Evolutionary conservation across 2,113 vertebrate species (phyloP).

Genomic region (Scartelaos histophorus): DNA sequence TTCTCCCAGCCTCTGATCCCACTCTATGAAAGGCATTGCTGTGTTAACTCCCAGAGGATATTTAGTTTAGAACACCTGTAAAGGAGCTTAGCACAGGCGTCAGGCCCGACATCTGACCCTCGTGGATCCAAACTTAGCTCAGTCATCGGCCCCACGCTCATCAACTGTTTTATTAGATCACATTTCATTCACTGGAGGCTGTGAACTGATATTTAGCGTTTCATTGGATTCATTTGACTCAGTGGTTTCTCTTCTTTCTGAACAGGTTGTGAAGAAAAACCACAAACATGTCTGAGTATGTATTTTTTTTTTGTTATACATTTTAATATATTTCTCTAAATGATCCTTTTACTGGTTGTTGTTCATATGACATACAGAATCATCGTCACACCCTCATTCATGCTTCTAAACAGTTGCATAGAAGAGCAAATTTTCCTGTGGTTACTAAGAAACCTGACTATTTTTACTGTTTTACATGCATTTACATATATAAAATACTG

Average conservation of each 20-base stretch:
- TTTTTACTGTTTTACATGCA: neutral
- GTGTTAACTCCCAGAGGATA: constrained; percentile 48
- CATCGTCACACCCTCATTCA: neutral
- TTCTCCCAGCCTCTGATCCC: constrained; percentile 20
- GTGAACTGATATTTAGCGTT: constrained; percentile 20
- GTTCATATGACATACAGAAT: too few species aligned
- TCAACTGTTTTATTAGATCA: constrained; percentile 22
- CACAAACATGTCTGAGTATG: constrained; percentile 79
- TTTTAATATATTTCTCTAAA: neutral
- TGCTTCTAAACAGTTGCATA: neutral
- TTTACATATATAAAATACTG: neutral
- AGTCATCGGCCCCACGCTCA: constrained; percentile 26
- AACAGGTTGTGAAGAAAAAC: constrained; percentile 51
- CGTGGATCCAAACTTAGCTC: constrained; percentile 60
- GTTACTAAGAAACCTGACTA: neutral
- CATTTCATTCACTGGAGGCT: constrained; percentile 8
- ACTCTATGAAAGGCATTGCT: constrained; percentile 42
- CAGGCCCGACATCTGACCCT: constrained; percentile 49
- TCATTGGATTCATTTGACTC: constrained; percentile 59
- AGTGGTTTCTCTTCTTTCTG: constrained; percentile 4
- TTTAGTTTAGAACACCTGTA: constrained; percentile 50
- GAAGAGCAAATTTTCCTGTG: too few species aligned
- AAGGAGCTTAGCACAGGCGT: constrained; percentile 48
- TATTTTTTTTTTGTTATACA: neutral
- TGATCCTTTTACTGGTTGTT: too few species aligned